These are phyloP conservation scores for Sarcophaga subvicina DNA, from an alignment of 2,888 invertebrate genomes.

Conservation along the genomic window DNA sequence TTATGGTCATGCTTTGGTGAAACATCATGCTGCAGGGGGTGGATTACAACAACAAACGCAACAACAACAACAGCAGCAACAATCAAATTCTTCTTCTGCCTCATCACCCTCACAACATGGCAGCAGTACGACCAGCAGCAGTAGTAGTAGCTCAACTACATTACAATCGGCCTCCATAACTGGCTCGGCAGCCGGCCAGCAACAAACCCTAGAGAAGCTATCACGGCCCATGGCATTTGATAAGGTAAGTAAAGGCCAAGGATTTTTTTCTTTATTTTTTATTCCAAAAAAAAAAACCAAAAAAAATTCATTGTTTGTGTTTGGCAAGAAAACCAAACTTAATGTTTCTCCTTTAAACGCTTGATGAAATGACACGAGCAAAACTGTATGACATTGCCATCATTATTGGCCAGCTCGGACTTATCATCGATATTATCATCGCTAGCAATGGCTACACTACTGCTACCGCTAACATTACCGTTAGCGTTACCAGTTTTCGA, in stretches of 20 bases:
- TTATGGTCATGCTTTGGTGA: conserved; percentile 67
- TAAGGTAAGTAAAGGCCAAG: conserved; percentile 83
- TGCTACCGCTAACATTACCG: too few species aligned
- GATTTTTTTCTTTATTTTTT: background rate
- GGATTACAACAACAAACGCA: conserved; percentile 18
- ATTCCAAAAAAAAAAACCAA: conserved; percentile 27
- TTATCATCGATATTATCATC: conserved; percentile 30
- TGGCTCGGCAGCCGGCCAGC: conserved; percentile 66
- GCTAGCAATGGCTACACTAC: background rate
- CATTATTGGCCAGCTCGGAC: conserved; percentile 31
- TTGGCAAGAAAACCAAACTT: background rate
- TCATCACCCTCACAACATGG: conserved; percentile 71
- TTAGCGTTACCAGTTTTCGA: too few species aligned
- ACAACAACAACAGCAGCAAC: conserved; percentile 60
- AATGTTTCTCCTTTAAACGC: conserved; percentile 7
- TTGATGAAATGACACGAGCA: conserved; percentile 71
- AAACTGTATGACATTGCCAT: conserved; percentile 67
- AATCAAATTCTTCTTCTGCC: conserved; percentile 72
- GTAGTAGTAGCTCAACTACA: conserved; percentile 67
- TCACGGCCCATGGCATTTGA: conserved; percentile 88
- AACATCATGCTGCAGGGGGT: conserved; percentile 58
- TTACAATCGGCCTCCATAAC: conserved; percentile 63
- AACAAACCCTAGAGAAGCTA: conserved; percentile 80
- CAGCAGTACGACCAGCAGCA: conserved; percentile 68
- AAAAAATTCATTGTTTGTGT: conserved; percentile 10